These are phyloP conservation scores for Himalopsyche anomala DNA, from an alignment of 2,888 invertebrate species.

Conservation along the genomic window DNA sequence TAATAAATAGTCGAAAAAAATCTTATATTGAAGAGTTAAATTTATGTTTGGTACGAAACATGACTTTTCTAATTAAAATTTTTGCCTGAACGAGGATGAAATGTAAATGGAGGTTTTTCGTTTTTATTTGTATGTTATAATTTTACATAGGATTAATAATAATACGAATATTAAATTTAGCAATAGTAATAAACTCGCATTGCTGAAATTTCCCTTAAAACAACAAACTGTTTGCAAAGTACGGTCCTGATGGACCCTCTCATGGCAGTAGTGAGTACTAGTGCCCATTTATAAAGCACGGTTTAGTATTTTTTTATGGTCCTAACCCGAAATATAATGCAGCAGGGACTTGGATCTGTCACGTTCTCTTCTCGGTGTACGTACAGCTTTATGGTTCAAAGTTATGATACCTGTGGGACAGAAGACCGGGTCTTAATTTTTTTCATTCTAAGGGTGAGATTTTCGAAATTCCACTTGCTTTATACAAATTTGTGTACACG, in stretches of 20 bases:
- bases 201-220: no score
- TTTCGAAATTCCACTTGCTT: background rate
- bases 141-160: no score
- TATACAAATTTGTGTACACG: no score
- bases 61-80: no score
- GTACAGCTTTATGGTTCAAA: constrained; percentile 49
- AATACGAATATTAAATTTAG: no score
- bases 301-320: constrained; percentile 49
- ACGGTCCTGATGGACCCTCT: background rate
- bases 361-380: constrained; percentile 3
- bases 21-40: no score
- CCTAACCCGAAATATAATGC: constrained; percentile 46
- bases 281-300: constrained; percentile 42
- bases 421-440: constrained; percentile 12
- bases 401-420: constrained; percentile 48
- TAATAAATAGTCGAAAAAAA: no score
- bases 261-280: constrained; percentile 7
- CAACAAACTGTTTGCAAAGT: constrained; percentile 10
- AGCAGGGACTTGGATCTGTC: constrained; percentile 6
- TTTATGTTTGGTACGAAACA: no score
- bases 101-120: no score
- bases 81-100: no score
- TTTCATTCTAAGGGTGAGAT: constrained; percentile 6
- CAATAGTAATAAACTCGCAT: no score
- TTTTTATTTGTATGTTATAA: no score